A percentile compares a stretch with the other conserved stretches of the same genome.
These are phyloP conservation scores for Aurelia sp. DNA, from an alignment of 30 jellyfish, hydroid and myxozoan species.

Conservation along the genomic window DNA sequence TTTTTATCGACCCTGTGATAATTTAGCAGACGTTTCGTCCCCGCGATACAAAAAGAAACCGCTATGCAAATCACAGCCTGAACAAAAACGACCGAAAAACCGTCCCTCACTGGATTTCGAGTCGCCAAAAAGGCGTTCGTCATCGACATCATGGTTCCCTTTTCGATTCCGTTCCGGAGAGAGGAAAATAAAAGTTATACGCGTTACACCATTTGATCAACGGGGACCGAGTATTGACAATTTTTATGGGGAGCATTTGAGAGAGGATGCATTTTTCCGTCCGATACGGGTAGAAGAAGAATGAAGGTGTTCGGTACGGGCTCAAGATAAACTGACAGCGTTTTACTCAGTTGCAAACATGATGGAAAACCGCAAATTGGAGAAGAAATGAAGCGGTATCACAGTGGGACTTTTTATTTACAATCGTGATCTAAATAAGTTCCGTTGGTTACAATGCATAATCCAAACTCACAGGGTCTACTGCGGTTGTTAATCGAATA, in stretches of 20 bases:
- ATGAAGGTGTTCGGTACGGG: background rate
- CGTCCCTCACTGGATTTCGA: slow-evolving; percentile 22
- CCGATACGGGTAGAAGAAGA: slow-evolving; percentile 52
- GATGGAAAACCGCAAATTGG: too few relatives aligned
- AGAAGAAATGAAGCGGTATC: too few relatives aligned
- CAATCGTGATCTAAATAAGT: too few relatives aligned
- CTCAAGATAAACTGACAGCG: too few relatives aligned
- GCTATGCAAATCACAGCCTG: slow-evolving; percentile 17
- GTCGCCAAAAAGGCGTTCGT: slow-evolving; percentile 13
- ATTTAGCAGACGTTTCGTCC: slow-evolving; percentile 1
- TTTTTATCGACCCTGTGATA: background rate
- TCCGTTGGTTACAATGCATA: too few relatives aligned
- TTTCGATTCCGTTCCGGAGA: slow-evolving; percentile 29
- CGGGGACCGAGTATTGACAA: background rate
- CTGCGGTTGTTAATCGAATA: too few relatives aligned
- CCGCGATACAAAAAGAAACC: slow-evolving; percentile 20
- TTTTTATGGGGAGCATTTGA: slow-evolving; percentile 25
- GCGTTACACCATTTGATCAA: slow-evolving; percentile 44
- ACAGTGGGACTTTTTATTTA: too few relatives aligned
- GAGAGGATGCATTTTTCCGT: slow-evolving; percentile 46
- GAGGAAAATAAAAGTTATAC: slow-evolving; percentile 54
- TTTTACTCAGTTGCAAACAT: too few relatives aligned
- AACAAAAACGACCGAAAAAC: slow-evolving; percentile 45
- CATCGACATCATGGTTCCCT: slow-evolving; percentile 66
- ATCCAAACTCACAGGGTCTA: too few relatives aligned